Evolutionary conservation across 2,888 invertebrate genomes (phyloP).

Genomic region (Pyrocoelia pectoralis): DNA sequence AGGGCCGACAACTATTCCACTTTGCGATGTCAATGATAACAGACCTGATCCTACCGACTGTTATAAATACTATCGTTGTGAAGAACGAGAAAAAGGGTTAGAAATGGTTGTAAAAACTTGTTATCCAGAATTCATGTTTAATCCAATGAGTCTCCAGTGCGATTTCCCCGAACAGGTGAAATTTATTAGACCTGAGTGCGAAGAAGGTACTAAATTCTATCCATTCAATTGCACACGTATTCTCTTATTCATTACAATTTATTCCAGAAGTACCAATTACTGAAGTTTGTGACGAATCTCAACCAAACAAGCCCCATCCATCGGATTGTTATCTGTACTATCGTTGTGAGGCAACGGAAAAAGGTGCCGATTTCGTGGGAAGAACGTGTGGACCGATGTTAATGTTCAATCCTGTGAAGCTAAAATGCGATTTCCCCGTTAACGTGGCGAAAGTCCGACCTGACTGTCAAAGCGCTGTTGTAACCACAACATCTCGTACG

Average conservation of each 20-base stretch:
- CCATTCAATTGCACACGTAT: too few relatives aligned
- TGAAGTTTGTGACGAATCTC: not conserved
- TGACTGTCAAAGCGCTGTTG: not conserved
- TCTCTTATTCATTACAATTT: too few relatives aligned
- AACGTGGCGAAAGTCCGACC: not conserved
- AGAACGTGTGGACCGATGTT: conserved; percentile 1
- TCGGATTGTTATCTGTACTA: not conserved
- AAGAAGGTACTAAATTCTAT: not conserved
- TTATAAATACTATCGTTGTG: not conserved
- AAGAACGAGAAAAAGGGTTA: not conserved
- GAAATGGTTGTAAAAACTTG: not conserved
- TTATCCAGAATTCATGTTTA: not conserved
- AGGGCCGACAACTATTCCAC: not conserved
- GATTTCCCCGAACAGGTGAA: not conserved
- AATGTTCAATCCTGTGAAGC: not conserved
- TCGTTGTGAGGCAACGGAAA: not conserved
- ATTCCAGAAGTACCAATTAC: not conserved
- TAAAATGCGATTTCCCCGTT: not conserved
- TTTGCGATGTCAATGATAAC: not conserved
- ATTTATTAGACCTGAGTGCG: not conserved
- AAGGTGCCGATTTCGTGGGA: not conserved
- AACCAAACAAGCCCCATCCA: not conserved
- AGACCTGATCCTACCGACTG: not conserved
- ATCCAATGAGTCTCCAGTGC: not conserved
- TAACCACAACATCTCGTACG: too few relatives aligned